A percentile compares a stretch with the other conserved stretches of the same genome.
These are phyloP conservation scores for Drosophila kuntzei DNA, from an alignment of 2,888 invertebrate genomes.

Conservation along the genomic window DNA sequence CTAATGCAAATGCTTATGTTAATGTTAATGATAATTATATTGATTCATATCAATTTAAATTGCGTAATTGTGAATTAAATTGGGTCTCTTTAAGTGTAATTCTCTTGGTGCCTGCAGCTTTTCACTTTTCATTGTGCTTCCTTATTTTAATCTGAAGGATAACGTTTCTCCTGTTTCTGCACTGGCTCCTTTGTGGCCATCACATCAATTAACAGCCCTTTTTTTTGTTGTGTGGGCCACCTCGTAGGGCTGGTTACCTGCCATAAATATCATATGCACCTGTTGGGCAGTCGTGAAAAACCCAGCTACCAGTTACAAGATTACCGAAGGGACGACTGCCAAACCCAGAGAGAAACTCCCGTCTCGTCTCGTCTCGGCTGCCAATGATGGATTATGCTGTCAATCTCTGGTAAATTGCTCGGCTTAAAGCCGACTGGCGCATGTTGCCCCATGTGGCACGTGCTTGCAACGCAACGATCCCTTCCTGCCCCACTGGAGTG, in stretches of 20 bases:
- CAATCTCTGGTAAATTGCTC: slow-evolving; percentile 77
- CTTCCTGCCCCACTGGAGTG: neutral
- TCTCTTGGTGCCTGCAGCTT: slow-evolving; percentile 1
- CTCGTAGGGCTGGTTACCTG: slow-evolving; percentile 28
- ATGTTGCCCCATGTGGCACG: slow-evolving; percentile 55
- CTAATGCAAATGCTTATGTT: neutral
- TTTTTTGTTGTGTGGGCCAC: slow-evolving; percentile 37
- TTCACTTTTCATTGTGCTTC: slow-evolving; percentile 22
- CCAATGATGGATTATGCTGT: slow-evolving; percentile 79
- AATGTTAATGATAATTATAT: neutral
- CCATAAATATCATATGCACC: slow-evolving; percentile 64
- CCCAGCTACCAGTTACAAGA: slow-evolving; percentile 59
- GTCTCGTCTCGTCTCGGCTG: slow-evolving; percentile 26
- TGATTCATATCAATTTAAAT: neutral
- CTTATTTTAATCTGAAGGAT: slow-evolving; percentile 21
- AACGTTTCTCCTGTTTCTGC: neutral
- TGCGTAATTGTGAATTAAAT: neutral
- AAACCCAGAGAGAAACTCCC: neutral
- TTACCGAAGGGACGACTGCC: slow-evolving; percentile 25
- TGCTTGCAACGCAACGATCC: slow-evolving; percentile 36
- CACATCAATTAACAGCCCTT: slow-evolving; percentile 44
- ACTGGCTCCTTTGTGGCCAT: slow-evolving; percentile 6
- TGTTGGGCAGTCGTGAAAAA: slow-evolving; percentile 60
- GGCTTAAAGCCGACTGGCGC: slow-evolving; percentile 70
- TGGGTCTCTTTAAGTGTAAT: neutral